Evolutionary conservation across 2,113 vertebrate species (phyloP), one percentile per base, ranked within the genome.

Genomic region (Kryptolebias marmoratus): DNA sequence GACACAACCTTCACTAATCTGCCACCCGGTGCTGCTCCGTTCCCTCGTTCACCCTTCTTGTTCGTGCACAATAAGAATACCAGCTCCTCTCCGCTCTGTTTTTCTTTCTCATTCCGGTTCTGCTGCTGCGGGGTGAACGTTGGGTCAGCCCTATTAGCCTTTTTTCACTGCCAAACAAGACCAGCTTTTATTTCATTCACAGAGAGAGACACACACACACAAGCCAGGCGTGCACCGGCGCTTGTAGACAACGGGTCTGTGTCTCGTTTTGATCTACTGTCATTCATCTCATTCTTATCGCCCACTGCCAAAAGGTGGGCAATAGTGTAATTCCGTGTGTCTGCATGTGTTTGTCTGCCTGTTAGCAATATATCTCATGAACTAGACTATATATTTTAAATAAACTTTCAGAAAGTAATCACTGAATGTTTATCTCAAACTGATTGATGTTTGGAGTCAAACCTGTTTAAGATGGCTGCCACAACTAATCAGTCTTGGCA

Each of bases 131-230:
- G 88, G 76, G 84, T 92, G 90, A 91, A 77, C 71, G 78, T 61
- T 70, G 59, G 87, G 91, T 88, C 88, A 92, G 62, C 60, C 89
- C 83, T 90, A 90, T 90, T 92, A 85, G 91, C 87, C 89, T 90
- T 89, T 92, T 92, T 88, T 66, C 81, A 84, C 87, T 85, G 50
- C 85, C 79, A 84, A 90, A 91, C 88, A 91, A 87, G 80, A 87
- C 84, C 57, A 75, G 87, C 90, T 90, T 89, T 90, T 66, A 89
- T 87, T 79, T 88, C 76, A 77, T 64, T 82, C 79, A 82, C 63
- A 71, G 30, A 68, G 59, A 48, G 18, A 70, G 16, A 77, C 49
- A 53, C 67, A 12, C 49, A 53, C 67, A 11, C 72, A 68, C 71
- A 62, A 57, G 53, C 47, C 58, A 14, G 65, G 50, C 79, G 27